Evolutionary conservation across 1,140 invertebrate genomes (phyloP).

Genomic region (Belonocnema kinseyi): DNA sequence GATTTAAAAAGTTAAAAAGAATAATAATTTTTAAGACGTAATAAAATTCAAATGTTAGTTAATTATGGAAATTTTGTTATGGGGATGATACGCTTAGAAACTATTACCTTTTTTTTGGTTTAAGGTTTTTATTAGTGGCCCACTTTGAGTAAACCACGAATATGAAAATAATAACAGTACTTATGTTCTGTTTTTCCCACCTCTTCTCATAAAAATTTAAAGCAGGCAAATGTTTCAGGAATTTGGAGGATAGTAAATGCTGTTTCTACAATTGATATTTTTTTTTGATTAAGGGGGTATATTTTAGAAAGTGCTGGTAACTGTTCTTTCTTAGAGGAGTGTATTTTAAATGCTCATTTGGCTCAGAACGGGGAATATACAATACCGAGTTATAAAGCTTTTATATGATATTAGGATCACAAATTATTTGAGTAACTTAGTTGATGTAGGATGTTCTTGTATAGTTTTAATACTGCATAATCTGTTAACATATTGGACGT

Average conservation of each 20-base stretch:
- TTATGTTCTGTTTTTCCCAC: background rate
- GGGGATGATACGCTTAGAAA: no score
- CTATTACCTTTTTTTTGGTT: background rate
- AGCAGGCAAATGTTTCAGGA: constrained; percentile 11
- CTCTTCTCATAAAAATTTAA: background rate
- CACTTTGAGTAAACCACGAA: background rate
- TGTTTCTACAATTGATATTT: no score
- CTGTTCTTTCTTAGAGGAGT: no score
- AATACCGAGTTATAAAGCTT: background rate
- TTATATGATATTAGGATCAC: background rate
- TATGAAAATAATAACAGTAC: background rate
- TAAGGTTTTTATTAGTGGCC: background rate
- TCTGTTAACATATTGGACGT: background rate
- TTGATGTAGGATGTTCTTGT: background rate
- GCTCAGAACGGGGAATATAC: no score
- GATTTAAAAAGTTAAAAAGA: background rate
- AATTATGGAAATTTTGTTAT: no score
- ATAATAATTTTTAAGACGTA: background rate
- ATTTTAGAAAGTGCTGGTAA: no score
- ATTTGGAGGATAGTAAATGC: background rate
- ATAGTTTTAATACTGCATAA: background rate
- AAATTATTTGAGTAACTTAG: background rate
- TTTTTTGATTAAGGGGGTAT: no score
- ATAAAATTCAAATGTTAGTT: background rate
- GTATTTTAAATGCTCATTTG: no score